A percentile compares a stretch with the other conserved stretches of the same genome.
phyloP scores from a whole-genome alignment of 2,797 vertebrate genomes.

The Decapterus maruadsi region DNA sequence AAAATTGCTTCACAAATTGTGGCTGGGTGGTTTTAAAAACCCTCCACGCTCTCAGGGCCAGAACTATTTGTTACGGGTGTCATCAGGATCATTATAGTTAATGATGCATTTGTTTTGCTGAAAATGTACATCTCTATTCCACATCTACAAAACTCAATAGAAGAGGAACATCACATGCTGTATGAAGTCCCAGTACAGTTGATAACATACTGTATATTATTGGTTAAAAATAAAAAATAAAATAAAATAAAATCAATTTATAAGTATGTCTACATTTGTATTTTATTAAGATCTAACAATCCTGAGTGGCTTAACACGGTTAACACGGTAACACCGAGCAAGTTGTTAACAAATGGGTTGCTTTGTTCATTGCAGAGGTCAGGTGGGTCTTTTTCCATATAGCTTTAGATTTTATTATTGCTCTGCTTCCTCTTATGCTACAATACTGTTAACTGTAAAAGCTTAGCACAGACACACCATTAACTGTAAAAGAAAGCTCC shows the following conservation, averaged over 20 bases:
- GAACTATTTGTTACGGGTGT: slow-evolving; percentile 23
- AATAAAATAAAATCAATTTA: background rate
- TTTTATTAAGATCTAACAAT: background rate
- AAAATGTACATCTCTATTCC: slow-evolving; percentile 1
- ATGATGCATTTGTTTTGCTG: slow-evolving; percentile 20
- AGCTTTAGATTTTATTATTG: slow-evolving; percentile 11
- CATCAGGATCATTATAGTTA: slow-evolving; percentile 11
- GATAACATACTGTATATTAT: background rate
- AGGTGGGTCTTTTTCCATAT: slow-evolving; percentile 8
- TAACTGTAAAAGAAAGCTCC: slow-evolving; percentile 33
- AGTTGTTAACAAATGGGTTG: background rate
- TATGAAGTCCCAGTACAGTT: slow-evolving; percentile 4
- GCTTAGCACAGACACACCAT: slow-evolving; percentile 32
- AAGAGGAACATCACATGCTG: background rate
- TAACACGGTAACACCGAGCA: background rate
- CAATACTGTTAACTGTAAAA: slow-evolving; percentile 20
- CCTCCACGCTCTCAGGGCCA: background rate
- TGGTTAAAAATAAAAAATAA: no score
- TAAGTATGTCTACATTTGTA: background rate
- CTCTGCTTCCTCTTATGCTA: slow-evolving; percentile 22
- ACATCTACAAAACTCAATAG: slow-evolving; percentile 8
- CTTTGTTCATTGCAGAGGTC: slow-evolving; percentile 28
- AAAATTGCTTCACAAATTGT: background rate
- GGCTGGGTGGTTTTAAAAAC: slow-evolving; percentile 1
- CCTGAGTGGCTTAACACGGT: background rate